Base-by-base conservation (phyloP, 2,888 invertebrate genomes). In the Cataglyphis rosenhaueri region DNA sequence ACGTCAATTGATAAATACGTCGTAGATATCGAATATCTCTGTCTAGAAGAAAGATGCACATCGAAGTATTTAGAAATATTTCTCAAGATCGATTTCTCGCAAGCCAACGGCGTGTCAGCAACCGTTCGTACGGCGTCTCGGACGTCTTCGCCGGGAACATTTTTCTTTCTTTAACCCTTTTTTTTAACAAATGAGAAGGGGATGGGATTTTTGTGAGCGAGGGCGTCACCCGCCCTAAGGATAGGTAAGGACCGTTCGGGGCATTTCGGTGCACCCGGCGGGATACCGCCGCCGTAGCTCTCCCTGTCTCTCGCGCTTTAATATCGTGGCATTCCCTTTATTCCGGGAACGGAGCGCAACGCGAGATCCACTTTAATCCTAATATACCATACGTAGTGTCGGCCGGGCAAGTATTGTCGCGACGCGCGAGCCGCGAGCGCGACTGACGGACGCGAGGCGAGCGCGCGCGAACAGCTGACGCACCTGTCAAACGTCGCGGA, bases 271-370 rank as follows among this genome's bases (percentile, higher is more conserved):
- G 73, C 81, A 25, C 74, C 64, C 74, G 64, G 32, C 74, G 85
- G 86, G 85, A 74, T 86, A 84, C 83, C 62, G 73, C 21, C 25
- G 59, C 21, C 85, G 82, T 86, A 89, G 85, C 85, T 87, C 86
- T 76, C 88, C 74, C 85, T 75, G 88, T 87, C 87, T 82, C 88
- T 32, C 32, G 32, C 32, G 32, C 87, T 91, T 92, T 92, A 92
- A 93, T 93, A 93, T 92, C 91, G 92, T 90, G 85, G 89, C 91
- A 93, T 93, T 93, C 92, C 92, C 93, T 93, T 93, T 93, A 93
- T 89, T 91, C 90, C 87, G 89, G 89, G 92, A 89, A 88, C 91
- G 90, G 87, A 88, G 86, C 90, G 87, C 86, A 91, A 89, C 89
- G 91, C 87, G 89, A 87, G 89, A 91, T 93, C 92, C 92, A 88